Conservation (phyloP, 2,113 vertebrate species). For the Pseudopipra pipra region DNA sequence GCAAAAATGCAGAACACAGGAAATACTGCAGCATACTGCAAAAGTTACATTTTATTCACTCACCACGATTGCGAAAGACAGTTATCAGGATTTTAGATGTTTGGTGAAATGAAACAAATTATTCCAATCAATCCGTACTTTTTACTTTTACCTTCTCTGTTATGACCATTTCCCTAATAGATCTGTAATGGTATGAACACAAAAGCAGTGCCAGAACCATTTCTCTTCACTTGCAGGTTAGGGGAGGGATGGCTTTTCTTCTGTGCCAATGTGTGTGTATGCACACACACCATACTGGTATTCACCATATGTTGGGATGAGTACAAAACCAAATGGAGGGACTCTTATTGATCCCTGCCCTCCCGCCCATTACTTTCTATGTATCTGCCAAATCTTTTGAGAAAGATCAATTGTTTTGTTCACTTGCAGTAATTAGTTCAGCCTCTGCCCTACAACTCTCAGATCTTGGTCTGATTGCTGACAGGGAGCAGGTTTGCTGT, state of each 20-base stretch:
- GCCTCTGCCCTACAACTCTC: not conserved
- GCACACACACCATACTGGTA: not conserved
- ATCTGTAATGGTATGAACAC: not conserved
- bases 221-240: not conserved
- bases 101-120: not conserved
- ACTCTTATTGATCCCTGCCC: not conserved
- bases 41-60: not conserved
- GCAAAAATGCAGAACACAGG: not conserved
- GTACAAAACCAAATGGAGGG: not conserved
- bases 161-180: not conserved
- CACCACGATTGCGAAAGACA: not conserved
- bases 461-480: not conserved
- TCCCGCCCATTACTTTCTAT: not conserved
- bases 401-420: not conserved
- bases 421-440: not conserved
- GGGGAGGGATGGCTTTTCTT: not conserved
- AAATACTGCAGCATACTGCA: not conserved
- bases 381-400: not conserved
- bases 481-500: not conserved
- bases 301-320: not conserved
- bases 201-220: not conserved
- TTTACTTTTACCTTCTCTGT: not conserved
- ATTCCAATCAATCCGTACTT: not conserved
- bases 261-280: not conserved
- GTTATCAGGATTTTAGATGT: not conserved